Percentiles rank a stretch among this genome's conserved stretches.
Evolutionary conservation across 2,113 vertebrate species (phyloP).

Genomic region (Hylia prasina): DNA sequence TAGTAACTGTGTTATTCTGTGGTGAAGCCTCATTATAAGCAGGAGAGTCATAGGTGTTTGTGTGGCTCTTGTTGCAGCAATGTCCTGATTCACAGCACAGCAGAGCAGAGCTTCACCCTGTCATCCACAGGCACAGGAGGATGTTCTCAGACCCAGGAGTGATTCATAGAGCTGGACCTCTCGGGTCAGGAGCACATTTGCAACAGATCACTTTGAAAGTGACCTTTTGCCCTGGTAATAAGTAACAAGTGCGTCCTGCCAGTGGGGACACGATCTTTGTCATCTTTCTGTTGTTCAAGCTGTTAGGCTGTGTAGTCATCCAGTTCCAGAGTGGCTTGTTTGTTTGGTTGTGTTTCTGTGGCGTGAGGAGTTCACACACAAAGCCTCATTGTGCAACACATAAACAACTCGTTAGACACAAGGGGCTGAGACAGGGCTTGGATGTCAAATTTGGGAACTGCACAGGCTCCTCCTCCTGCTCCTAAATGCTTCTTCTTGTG

Average conservation of each 20-base stretch:
- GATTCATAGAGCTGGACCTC: not conserved
- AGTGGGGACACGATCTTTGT: not conserved
- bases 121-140: not conserved
- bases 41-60: not conserved
- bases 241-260: slow-evolving; percentile 32
- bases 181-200: not conserved
- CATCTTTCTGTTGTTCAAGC: not conserved
- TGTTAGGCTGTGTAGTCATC: not conserved
- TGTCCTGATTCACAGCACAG: not conserved
- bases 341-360: slow-evolving; percentile 19
- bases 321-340: not conserved
- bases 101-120: not conserved
- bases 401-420: not conserved
- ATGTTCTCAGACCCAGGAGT: not conserved
- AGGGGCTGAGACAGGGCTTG: not conserved
- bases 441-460: not conserved
- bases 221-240: not conserved
- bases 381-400: not conserved
- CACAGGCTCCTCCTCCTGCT: not conserved
- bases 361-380: not conserved
- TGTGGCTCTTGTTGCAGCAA: not conserved
- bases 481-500: not conserved
- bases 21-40: not conserved
- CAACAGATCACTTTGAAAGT: not conserved
- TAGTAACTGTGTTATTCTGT: not conserved